Percentiles rank a stretch among this genome's conserved stretches.
Conservation (phyloP, 2,888 invertebrate species). For the Acronicta psi region DNA sequence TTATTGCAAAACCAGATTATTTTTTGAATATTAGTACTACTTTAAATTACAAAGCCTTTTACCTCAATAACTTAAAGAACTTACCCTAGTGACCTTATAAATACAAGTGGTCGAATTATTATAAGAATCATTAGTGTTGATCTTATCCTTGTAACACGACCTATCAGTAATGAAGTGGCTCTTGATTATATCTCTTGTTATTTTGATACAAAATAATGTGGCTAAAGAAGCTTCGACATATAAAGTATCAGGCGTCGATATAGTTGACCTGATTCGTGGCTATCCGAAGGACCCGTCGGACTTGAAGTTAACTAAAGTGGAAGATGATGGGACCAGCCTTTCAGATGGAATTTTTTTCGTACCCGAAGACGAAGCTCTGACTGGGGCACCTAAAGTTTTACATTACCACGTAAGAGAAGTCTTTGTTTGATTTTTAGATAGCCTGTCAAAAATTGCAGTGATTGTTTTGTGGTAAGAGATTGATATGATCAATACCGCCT, state of each 20-base stretch:
- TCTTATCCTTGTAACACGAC: conserved; percentile 52
- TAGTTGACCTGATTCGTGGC: conserved; percentile 63
- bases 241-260: conserved; percentile 56
- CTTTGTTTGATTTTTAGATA: neutral
- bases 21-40: too few species aligned
- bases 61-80: neutral
- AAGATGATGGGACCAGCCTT: conserved; percentile 47
- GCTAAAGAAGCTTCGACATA: conserved; percentile 60
- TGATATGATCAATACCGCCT: too few species aligned
- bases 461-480: too few species aligned
- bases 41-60: too few species aligned
- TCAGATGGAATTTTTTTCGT: conserved; percentile 70
- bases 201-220: conserved; percentile 43
- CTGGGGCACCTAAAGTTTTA: conserved; percentile 42
- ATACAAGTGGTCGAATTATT: conserved; percentile 46
- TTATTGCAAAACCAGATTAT: too few species aligned
- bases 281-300: conserved; percentile 53
- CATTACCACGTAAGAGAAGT: conserved; percentile 55
- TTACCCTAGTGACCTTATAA: conserved; percentile 55
- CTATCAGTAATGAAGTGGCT: conserved; percentile 52
- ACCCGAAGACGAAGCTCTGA: conserved; percentile 64
- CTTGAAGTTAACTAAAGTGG: conserved; percentile 58
- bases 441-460: too few species aligned
- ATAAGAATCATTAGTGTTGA: conserved; percentile 57
- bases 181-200: conserved; percentile 30